Evolutionary conservation across 2,888 invertebrate genomes (phyloP).

Genomic region (Selenia dentaria): DNA sequence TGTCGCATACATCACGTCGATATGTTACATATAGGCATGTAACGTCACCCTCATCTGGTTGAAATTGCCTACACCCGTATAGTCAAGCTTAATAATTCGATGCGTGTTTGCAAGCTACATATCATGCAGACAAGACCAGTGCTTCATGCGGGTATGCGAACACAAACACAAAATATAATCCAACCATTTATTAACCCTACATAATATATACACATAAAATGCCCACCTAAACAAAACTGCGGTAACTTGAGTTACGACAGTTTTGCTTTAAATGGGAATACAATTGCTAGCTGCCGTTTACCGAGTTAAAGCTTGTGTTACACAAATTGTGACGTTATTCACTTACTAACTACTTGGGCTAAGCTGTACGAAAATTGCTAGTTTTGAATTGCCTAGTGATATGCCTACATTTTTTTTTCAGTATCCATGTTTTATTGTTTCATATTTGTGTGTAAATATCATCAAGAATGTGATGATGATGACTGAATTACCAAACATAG

Average conservation of each 20-base stretch:
- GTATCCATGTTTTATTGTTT: no score
- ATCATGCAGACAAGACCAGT: constrained; percentile 43
- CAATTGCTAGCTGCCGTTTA: constrained; percentile 32
- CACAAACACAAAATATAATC: constrained; percentile 63
- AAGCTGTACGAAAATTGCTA: not conserved
- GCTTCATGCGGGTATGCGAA: constrained; percentile 60
- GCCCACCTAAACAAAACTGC: not conserved
- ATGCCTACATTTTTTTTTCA: no score
- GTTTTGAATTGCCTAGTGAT: no score
- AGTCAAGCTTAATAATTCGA: no score
- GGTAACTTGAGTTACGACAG: not conserved
- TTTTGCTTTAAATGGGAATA: constrained; percentile 1
- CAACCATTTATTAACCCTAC: constrained; percentile 56
- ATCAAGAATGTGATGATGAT: no score
- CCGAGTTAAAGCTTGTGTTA: constrained; percentile 50
- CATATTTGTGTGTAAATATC: no score
- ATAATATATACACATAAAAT: constrained; percentile 38
- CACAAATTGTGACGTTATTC: constrained; percentile 33
- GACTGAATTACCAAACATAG: no score
- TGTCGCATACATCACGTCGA: no score
- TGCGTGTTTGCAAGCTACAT: constrained; percentile 13
- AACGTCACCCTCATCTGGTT: no score
- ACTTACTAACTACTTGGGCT: constrained; percentile 24
- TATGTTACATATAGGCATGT: no score
- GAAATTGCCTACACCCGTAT: no score